Evolutionary conservation across 2,113 vertebrate species (phyloP), one percentile per base, ranked within the genome.

Genomic region (Heterocephalus glaber): DNA sequence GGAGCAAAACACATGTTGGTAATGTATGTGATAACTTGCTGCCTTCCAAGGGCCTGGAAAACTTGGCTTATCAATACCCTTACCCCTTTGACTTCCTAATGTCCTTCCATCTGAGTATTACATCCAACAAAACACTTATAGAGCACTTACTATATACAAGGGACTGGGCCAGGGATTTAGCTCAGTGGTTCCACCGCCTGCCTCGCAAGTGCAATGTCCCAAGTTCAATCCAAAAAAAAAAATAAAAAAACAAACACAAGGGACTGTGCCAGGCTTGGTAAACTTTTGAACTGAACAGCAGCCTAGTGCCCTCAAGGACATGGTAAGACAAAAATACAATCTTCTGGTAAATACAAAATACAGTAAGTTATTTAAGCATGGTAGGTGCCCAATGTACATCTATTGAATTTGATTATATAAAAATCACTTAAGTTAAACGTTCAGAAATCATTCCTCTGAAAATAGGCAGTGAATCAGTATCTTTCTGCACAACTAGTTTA

Each of bases 371-470:
- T 94, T 89, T 76, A 38, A 44, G 54, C 60, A 5, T 52, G 17
- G 4, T 68, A 79, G 54, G 10, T 60, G 22, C 38, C 68, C 19
- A 20, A 35, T 38, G 44, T 26, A 16, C 83, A 90, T 84, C 81
- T 87, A 24, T 26, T 76, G 30, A 86, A 68, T 86, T 79, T 84
- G 22, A 41, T 70, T 76, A 95, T 89, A 70, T 61, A 90, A 92
- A 76, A 94, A 81, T 74, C 70, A 82, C n/a, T 94, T 89, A 38
- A 89, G 66, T 93, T 85, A 90, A 95, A 49, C 80, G 26, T 90
- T 56, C 35, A 72, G 83, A 89, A 89, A 47, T 80, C 41, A 94
- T 49, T 61, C 54, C n/a, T 35, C 41, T 88, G 66, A 94, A 72
- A 86, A 7, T 38, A 65, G 28, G 33, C 38, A 92, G 54, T 76